A percentile compares a stretch with the other conserved stretches of the same genome.
phyloP scores from a whole-genome alignment of 2,888 invertebrate genomes.

The Lepetodrilus schrolli region DNA sequence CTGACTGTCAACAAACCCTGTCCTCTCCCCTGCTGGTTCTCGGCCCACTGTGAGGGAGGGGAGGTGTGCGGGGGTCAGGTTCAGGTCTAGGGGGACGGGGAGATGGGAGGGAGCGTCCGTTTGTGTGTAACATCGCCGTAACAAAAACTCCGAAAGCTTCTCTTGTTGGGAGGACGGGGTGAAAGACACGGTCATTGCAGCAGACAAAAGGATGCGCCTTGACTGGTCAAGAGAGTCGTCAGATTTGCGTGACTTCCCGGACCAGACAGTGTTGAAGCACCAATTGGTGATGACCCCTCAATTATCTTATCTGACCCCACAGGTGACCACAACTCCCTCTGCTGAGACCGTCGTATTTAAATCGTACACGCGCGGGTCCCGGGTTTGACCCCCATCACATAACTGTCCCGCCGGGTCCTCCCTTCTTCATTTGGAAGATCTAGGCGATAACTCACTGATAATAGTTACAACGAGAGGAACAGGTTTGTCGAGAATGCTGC shows the following conservation, averaged over 20 bases:
- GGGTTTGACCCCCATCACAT: background rate
- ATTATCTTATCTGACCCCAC: slow-evolving; percentile 7
- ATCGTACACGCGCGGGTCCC: background rate
- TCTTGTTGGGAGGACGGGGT: background rate
- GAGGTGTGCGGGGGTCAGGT: no score
- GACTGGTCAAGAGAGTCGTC: background rate
- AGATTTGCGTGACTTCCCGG: background rate
- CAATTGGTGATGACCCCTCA: background rate
- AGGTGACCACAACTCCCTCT: background rate
- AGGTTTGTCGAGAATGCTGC: background rate
- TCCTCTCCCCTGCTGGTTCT: no score
- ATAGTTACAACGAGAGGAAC: background rate
- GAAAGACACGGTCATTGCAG: background rate
- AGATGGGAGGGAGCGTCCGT: background rate
- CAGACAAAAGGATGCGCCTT: background rate
- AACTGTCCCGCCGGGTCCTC: background rate
- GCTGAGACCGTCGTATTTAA: background rate
- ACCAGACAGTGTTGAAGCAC: background rate
- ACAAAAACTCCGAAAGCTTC: background rate
- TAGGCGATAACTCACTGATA: background rate
- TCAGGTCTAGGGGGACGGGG: no score
- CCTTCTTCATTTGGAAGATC: background rate
- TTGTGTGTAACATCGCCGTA: no score
- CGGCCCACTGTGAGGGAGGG: no score
- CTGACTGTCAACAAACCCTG: no score